Conservation (phyloP, 2,797 vertebrate species). For the Cynodonichthys magdalenae region DNA sequence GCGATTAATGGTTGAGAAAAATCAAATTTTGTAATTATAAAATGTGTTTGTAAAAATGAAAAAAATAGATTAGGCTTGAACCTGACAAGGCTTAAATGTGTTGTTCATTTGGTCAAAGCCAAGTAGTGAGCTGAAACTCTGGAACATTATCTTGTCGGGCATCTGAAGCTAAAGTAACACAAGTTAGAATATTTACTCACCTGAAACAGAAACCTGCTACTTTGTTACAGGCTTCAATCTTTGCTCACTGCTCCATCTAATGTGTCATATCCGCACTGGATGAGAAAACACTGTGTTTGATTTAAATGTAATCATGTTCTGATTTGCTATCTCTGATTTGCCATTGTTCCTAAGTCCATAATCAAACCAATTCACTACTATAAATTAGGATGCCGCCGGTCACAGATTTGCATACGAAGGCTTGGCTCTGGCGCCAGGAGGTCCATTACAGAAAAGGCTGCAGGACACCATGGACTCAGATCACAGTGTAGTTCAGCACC, state of each 20-base stretch:
- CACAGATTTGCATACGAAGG: slow-evolving; percentile 42
- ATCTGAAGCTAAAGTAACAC: not conserved
- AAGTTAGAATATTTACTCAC: slow-evolving; percentile 14
- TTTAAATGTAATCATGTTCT: slow-evolving; percentile 43
- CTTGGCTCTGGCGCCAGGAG: slow-evolving; percentile 15
- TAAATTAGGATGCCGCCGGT: slow-evolving; percentile 25
- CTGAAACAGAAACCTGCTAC: slow-evolving; percentile 15
- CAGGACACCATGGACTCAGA: slow-evolving; percentile 10
- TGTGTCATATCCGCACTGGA: not conserved
- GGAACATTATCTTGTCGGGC: not conserved
- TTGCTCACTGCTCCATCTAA: slow-evolving; percentile 4
- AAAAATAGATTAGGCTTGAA: too few species aligned
- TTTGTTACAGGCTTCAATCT: slow-evolving; percentile 10
- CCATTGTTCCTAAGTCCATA: slow-evolving; percentile 25
- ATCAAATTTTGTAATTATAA: too few species aligned
- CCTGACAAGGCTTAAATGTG: too few species aligned
- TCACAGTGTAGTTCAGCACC: not conserved
- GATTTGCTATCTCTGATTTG: slow-evolving; percentile 44
- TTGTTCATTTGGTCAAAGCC: not conserved
- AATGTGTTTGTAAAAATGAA: too few species aligned
- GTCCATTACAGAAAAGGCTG: slow-evolving; percentile 1
- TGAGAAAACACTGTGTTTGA: slow-evolving; percentile 22
- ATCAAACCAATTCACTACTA: slow-evolving; percentile 26
- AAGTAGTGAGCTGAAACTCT: not conserved
- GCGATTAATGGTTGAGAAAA: too few species aligned